Percentiles rank a stretch among this genome's conserved stretches.
phyloP scores from a whole-genome alignment of 1,140 invertebrate species.

The Mylabris phalerata region DNA sequence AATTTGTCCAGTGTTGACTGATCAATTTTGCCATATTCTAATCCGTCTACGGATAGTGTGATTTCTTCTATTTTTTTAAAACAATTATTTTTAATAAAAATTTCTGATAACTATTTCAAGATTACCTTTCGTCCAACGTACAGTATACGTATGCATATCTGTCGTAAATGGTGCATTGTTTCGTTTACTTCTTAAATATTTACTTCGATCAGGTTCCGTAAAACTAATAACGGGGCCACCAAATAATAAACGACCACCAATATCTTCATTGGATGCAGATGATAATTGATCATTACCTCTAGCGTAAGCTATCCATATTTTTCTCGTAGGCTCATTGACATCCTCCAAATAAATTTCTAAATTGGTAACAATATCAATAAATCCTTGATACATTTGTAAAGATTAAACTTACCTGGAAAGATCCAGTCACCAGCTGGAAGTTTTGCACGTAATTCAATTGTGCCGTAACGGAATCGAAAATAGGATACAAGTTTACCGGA shows the following conservation, averaged over 20 bases:
- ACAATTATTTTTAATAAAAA: conserved; percentile 2
- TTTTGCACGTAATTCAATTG: conserved; percentile 56
- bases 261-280: conserved; percentile 19
- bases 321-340: conserved; percentile 10
- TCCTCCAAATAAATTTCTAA: conserved; percentile 30
- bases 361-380: conserved; percentile 1
- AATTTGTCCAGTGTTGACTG: neutral
- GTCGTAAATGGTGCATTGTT: conserved; percentile 15
- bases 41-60: conserved; percentile 10
- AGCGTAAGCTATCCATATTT: conserved; percentile 29
- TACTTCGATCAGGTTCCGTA: conserved; percentile 21
- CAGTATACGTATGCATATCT: conserved; percentile 23
- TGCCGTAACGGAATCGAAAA: conserved; percentile 53
- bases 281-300: conserved; percentile 28
- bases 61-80: conserved; percentile 4
- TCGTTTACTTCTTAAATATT: conserved; percentile 17
- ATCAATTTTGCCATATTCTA: conserved; percentile 13
- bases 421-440: conserved; percentile 62
- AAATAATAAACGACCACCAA: conserved; percentile 25
- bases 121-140: conserved; percentile 26
- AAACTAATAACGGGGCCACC: conserved; percentile 22
- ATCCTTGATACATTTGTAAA: neutral
- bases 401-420: conserved; percentile 45
- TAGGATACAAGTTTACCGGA: conserved; percentile 43
- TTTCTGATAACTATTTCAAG: neutral